Conservation (phyloP, 2,113 vertebrate genomes). For the Tychaedon coryphoeus region DNA sequence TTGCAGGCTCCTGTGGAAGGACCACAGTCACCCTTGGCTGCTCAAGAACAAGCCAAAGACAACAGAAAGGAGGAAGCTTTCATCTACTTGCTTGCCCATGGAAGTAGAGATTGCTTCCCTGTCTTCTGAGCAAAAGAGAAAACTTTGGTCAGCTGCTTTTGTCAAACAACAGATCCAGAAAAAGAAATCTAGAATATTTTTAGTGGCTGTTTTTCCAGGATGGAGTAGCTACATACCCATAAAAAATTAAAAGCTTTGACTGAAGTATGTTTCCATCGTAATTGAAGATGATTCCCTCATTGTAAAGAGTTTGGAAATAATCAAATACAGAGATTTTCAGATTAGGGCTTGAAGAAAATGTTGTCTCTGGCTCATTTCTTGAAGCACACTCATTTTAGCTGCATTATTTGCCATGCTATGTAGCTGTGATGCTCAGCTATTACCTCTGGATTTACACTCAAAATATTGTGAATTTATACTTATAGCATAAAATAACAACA, state of each 20-base stretch:
- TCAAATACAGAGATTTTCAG: neutral
- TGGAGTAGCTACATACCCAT: rapidly evolving
- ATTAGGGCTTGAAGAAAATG: neutral
- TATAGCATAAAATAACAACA: neutral
- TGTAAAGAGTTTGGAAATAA: neutral
- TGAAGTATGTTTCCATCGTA: neutral
- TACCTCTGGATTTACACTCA: neutral
- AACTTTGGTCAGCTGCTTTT: neutral
- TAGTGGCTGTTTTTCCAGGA: neutral
- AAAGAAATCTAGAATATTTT: neutral
- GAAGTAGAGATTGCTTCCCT: neutral
- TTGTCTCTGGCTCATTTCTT: neutral
- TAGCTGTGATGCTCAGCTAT: neutral
- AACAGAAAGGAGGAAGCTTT: neutral
- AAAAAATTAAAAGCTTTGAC: neutral
- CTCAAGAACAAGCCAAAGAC: neutral
- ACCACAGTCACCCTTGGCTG: neutral
- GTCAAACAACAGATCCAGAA: neutral
- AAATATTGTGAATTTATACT: neutral
- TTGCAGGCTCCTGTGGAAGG: neutral
- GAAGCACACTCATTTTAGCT: neutral
- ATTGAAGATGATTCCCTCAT: neutral
- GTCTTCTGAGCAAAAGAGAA: neutral
- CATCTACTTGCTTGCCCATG: neutral
- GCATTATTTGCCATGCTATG: neutral